A percentile compares a stretch with the other conserved stretches of the same genome.
phyloP scores from a whole-genome alignment of 1,140 invertebrate species.

The Vanessa tameamea region DNA sequence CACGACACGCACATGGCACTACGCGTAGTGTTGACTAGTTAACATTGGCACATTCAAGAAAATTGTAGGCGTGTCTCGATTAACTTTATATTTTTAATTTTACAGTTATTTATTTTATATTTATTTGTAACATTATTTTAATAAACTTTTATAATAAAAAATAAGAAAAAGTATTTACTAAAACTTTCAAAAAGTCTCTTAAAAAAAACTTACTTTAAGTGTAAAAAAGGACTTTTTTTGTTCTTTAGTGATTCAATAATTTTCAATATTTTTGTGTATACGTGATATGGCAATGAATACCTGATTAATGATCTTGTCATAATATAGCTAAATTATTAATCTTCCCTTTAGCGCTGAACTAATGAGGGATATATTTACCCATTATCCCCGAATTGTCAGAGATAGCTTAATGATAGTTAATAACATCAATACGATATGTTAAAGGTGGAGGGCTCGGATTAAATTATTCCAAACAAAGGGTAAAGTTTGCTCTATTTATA shows the following conservation, averaged over 20 bases:
- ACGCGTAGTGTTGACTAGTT: conserved; percentile 23
- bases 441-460: conserved; percentile 6
- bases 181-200: background rate
- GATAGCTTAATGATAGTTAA: conserved; percentile 22
- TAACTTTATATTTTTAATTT: conserved; percentile 8
- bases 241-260: background rate
- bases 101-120: background rate
- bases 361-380: conserved; percentile 14
- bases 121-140: background rate
- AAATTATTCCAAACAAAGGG: conserved; percentile 13
- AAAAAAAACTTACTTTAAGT: background rate
- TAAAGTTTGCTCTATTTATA: conserved; percentile 13
- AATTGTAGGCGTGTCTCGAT: conserved; percentile 19
- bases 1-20: conserved; percentile 48
- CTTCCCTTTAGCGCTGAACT: background rate
- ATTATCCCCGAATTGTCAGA: conserved; percentile 18
- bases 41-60: conserved; percentile 13
- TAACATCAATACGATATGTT: conserved; percentile 30
- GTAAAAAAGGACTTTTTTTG: background rate
- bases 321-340: background rate
- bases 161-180: background rate
- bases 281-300: background rate
- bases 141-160: background rate
- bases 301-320: background rate
- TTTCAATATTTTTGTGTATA: background rate